phyloP scores from a whole-genome alignment of 2,888 invertebrate species.

The Colletes collaris region DNA sequence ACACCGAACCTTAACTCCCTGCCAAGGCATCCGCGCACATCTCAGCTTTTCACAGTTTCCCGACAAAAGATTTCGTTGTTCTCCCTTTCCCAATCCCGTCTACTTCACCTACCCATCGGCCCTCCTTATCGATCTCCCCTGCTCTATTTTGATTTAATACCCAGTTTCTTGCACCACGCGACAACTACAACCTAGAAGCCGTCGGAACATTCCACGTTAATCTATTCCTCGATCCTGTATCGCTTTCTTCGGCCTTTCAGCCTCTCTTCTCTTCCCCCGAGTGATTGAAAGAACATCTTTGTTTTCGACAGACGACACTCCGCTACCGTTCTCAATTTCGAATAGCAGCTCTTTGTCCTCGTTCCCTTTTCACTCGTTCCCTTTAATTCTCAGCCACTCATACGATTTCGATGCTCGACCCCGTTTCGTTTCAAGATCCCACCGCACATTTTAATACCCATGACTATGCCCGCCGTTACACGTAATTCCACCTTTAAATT shows the following conservation, averaged over 20 bases:
- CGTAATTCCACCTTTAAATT: slow-evolving; percentile 30
- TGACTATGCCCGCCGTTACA: slow-evolving; percentile 12
- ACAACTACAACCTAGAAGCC: not conserved
- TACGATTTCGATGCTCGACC: slow-evolving; percentile 32
- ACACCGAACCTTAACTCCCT: slow-evolving; percentile 53
- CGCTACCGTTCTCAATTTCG: slow-evolving; percentile 22
- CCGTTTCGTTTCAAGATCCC: slow-evolving; percentile 8
- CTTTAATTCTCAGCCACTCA: slow-evolving; percentile 38
- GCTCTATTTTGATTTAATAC: slow-evolving; percentile 18
- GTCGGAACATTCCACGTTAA: slow-evolving; percentile 3
- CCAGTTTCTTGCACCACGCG: not conserved
- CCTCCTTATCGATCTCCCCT: slow-evolving; percentile 3
- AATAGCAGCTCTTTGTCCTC: slow-evolving; percentile 12
- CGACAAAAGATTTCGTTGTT: slow-evolving; percentile 37
- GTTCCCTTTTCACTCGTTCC: slow-evolving; percentile 6
- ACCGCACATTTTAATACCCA: slow-evolving; percentile 22
- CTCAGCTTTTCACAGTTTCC: slow-evolving; percentile 23
- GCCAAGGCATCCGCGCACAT: slow-evolving; percentile 45
- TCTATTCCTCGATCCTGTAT: slow-evolving; percentile 11
- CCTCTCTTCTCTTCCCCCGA: not conserved
- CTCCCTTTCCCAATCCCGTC: not conserved
- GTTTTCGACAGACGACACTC: slow-evolving; percentile 28
- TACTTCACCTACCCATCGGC: not conserved
- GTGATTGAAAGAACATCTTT: slow-evolving; percentile 16
- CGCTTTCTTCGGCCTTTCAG: slow-evolving; percentile 19